These are phyloP conservation scores for Hydrophis major DNA, from an alignment of 2,797 vertebrate genomes.

Conservation along the genomic window DNA sequence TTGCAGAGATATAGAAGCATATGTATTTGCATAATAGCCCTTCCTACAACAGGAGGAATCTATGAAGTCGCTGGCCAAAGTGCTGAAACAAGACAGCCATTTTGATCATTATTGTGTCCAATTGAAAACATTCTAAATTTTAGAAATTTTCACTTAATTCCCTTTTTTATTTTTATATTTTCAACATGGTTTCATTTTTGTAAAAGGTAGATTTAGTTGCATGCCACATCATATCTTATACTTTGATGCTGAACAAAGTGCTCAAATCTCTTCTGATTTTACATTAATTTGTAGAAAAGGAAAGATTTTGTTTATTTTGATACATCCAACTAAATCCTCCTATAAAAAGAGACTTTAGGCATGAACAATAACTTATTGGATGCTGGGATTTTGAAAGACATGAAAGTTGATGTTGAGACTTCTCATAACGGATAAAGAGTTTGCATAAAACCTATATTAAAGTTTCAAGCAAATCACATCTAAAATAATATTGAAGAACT, in stretches of 20 bases:
- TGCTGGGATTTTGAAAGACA: constrained; percentile 25
- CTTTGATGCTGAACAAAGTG: constrained; percentile 23
- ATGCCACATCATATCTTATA: background rate
- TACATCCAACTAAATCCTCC: background rate
- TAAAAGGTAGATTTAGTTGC: background rate
- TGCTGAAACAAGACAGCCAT: constrained; percentile 75
- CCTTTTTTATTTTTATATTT: background rate
- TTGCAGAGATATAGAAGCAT: constrained; percentile 7
- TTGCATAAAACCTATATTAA: background rate
- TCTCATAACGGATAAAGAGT: background rate
- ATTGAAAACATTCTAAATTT: constrained; percentile 47
- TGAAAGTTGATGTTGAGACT: constrained; percentile 30
- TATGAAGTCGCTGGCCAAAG: constrained; percentile 72
- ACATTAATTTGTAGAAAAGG: constrained; percentile 15
- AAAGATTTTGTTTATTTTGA: constrained; percentile 16
- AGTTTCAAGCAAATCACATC: background rate
- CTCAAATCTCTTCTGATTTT: background rate
- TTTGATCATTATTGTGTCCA: constrained; percentile 56
- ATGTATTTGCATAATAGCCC: constrained; percentile 16
- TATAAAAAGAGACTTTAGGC: constrained; percentile 1
- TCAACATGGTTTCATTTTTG: constrained; percentile 18
- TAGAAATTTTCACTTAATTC: background rate
- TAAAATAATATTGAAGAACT: background rate
- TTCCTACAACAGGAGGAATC: constrained; percentile 33
- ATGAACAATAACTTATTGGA: constrained; percentile 30